Base-by-base conservation (phyloP, 2,888 invertebrate species). In the Catocala sponsa region DNA sequence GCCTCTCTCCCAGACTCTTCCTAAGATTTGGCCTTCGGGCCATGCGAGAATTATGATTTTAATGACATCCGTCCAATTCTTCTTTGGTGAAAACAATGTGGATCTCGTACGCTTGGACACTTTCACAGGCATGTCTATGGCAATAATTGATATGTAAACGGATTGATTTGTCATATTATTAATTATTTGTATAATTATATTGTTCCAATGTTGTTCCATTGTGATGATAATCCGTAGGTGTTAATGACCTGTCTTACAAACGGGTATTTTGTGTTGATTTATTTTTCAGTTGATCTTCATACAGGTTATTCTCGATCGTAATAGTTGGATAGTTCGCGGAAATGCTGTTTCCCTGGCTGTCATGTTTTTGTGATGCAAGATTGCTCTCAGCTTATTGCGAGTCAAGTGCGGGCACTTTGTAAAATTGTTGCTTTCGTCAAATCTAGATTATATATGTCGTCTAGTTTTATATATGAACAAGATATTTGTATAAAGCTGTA, bases 1-100 rank as follows among this genome's bases (percentile, higher is more conserved):
- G 87, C 94, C 94, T 91, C 94, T 94, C 94, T 94, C 94, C 93
- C 91, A 85, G 85, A 81, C 90, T 92, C 94, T 92, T 93, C 92
- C 92, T 92, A 92, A 93, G 86, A 91, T 91, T 91, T 90, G 94
- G 94, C 94, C 94, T 94, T 94, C 94, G 91, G 89, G 84, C 88
- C 89, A 85, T 85, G 83, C 83, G 92, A 93, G 94, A 93, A 92
- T 94, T 94, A 94, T 94, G 92, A 93, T 89, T 93, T 92, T 94
- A 94, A 94, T 93, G 91, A 91, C 89, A 91, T 89, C 82, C 86
- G 88, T 88, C 88, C 88, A 88, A 92, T 91, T 91, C 90, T 85
- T 90, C 89, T 91, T 83, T 83, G 88, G 94, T 89, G 93, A 92
- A 94, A 94, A 94, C 90, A 92, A 92, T 93, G 87, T 89, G 84